A percentile compares a stretch with the other conserved stretches of the same genome.
Conservation (phyloP, 2,797 vertebrate species). For the Gadopsis marmoratus region DNA sequence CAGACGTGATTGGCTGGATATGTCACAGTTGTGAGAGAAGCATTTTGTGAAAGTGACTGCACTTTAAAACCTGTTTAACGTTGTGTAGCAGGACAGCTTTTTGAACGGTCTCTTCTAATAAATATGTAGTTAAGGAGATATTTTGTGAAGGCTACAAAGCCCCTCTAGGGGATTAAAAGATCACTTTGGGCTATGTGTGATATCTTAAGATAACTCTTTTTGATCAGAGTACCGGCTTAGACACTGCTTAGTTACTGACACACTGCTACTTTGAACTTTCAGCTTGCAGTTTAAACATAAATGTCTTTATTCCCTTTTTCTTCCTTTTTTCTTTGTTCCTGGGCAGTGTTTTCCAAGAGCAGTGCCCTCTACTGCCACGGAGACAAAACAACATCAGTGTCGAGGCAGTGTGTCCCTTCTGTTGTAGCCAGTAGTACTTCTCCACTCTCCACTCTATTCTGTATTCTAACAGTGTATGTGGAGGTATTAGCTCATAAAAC, state of each 20-base stretch:
- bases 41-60: constrained; percentile 53
- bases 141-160: constrained; percentile 73
- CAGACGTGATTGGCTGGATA: constrained; percentile 47
- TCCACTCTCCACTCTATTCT: constrained; percentile 70
- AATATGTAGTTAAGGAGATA: constrained; percentile 79
- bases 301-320: constrained; percentile 36
- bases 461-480: constrained; percentile 81
- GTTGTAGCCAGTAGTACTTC: constrained; percentile 65
- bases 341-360: constrained; percentile 26
- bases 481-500: constrained; percentile 84
- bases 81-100: constrained; percentile 55
- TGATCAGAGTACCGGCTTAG: constrained; percentile 79
- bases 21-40: constrained; percentile 50
- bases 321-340: constrained; percentile 49
- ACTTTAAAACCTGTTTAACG: constrained; percentile 68
- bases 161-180: constrained; percentile 76
- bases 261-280: constrained; percentile 56
- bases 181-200: constrained; percentile 81
- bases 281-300: constrained; percentile 57
- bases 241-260: constrained; percentile 65
- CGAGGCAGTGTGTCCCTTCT: constrained; percentile 53
- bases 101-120: constrained; percentile 75
- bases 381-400: constrained; percentile 59
- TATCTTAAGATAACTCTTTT: constrained; percentile 79
- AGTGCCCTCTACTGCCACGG: constrained; percentile 76